Conservation (phyloP, 2,797 vertebrate genomes). For the Hemibagrus guttatus region DNA sequence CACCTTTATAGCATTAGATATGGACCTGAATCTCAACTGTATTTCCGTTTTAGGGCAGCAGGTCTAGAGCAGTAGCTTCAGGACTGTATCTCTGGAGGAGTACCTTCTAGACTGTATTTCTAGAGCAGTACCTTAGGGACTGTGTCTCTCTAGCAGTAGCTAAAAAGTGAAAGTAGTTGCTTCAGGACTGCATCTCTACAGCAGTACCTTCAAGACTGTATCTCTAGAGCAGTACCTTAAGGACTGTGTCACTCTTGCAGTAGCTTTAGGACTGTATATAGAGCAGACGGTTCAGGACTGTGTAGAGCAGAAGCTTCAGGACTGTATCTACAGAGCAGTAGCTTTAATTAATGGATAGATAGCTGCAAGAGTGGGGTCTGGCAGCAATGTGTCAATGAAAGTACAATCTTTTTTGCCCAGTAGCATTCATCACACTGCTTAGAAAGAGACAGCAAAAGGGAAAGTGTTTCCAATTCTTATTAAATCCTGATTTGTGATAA, state of each 20-base stretch:
- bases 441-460: slow-evolving; percentile 6
- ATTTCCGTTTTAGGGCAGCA: neutral
- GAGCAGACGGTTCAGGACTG: neutral
- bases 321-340: neutral
- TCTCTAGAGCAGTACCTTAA: neutral
- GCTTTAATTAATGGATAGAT: neutral
- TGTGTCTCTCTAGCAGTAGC: neutral
- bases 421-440: slow-evolving; percentile 25
- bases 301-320: neutral
- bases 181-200: neutral
- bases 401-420: slow-evolving; percentile 38
- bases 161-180: neutral
- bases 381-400: slow-evolving; percentile 27
- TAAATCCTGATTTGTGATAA: neutral
- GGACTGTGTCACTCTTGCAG: neutral
- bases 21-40: neutral
- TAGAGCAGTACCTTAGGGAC: neutral
- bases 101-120: too few species aligned
- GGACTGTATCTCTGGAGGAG: neutral
- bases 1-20: neutral
- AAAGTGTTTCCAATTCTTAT: neutral
- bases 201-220: neutral
- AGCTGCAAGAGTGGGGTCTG: slow-evolving; percentile 15
- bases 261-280: neutral
- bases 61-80: neutral